These are phyloP conservation scores for Mayetiola destructor DNA, from an alignment of 2,888 invertebrate genomes.

Conservation along the genomic window DNA sequence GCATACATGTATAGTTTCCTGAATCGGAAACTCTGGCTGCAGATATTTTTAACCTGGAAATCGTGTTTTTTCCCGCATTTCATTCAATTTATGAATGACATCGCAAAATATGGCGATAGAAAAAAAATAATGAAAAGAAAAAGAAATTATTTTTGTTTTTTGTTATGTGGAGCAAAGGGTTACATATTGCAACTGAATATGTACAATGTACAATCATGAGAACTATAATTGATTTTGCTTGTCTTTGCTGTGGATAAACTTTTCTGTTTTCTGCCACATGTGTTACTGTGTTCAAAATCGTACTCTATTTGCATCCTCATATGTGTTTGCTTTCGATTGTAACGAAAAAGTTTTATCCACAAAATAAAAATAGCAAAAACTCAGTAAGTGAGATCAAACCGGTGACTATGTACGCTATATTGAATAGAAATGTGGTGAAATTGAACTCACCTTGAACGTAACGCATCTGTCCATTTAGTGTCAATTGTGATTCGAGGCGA, in stretches of 20 bases:
- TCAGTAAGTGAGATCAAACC: not conserved
- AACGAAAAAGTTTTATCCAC: not conserved
- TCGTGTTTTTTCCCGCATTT: not conserved
- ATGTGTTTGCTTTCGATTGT: not conserved
- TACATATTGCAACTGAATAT: too few relatives aligned
- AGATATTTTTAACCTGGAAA: conserved; percentile 48
- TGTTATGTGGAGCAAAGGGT: too few relatives aligned
- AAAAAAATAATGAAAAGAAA: too few relatives aligned
- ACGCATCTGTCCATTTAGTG: conserved; percentile 61
- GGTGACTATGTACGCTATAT: not conserved
- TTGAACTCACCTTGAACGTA: conserved; percentile 46
- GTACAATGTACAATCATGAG: too few relatives aligned
- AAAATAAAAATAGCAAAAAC: not conserved
- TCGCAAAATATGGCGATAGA: too few relatives aligned
- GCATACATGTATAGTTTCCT: conserved; percentile 79
- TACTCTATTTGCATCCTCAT: not conserved
- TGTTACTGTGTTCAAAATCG: not conserved
- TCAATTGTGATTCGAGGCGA: conserved; percentile 37
- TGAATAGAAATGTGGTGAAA: not conserved
- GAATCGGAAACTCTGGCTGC: conserved; percentile 62
- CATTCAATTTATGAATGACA: not conserved
- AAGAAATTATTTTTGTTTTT: too few relatives aligned
- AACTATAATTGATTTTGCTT: conserved; percentile 10
- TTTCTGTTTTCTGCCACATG: not conserved
- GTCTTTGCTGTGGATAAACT: not conserved